These are phyloP conservation scores for Amblyjoppa fuscipennis DNA, from an alignment of 2,888 invertebrate species.

Conservation along the genomic window DNA sequence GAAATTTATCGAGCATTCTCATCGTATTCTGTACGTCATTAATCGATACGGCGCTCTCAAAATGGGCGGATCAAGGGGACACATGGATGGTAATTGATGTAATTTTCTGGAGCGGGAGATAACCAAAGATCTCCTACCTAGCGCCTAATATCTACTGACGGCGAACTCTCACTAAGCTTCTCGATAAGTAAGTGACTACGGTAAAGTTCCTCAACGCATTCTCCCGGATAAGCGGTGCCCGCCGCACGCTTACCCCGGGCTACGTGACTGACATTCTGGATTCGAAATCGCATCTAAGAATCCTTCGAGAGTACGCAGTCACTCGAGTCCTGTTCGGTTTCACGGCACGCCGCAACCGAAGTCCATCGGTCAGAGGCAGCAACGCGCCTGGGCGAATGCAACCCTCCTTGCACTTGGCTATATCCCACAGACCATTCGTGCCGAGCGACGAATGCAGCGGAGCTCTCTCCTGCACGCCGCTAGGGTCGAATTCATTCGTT, in stretches of 20 bases:
- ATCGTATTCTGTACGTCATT: neutral
- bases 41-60: neutral
- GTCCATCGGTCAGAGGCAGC: slow-evolving; percentile 52
- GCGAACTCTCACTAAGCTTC: slow-evolving; percentile 35
- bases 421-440: slow-evolving; percentile 14
- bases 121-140: neutral
- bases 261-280: slow-evolving; percentile 69
- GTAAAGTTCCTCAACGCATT: slow-evolving; percentile 40
- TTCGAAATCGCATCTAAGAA: slow-evolving; percentile 55
- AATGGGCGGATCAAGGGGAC: neutral
- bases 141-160: neutral
- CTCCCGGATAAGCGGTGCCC: slow-evolving; percentile 57
- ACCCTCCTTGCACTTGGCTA: slow-evolving; percentile 67
- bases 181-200: slow-evolving; percentile 55
- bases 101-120: neutral
- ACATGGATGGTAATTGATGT: neutral
- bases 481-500: neutral
- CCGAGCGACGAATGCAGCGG: neutral
- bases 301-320: slow-evolving; percentile 37
- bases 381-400: slow-evolving; percentile 73
- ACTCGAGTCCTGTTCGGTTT: slow-evolving; percentile 69
- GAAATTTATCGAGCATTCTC: neutral
- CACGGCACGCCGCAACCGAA: slow-evolving; percentile 60
- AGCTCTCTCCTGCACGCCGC: neutral
- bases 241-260: slow-evolving; percentile 67